Evolutionary conservation across 1,140 invertebrate genomes (phyloP).

Genomic region (Akabosia matsudoensis): DNA sequence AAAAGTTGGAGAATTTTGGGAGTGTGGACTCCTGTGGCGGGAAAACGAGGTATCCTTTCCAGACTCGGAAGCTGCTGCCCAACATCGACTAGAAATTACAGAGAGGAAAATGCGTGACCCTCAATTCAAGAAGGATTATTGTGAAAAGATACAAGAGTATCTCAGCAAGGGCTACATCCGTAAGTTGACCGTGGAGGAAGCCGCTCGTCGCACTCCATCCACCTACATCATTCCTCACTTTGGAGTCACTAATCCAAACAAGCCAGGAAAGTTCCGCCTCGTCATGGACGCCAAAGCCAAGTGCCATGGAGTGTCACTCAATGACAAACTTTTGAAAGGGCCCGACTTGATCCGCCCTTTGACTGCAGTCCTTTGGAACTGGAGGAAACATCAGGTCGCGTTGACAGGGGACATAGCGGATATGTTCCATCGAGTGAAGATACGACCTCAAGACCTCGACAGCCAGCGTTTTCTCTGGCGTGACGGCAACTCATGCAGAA

Average conservation of each 20-base stretch:
- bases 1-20: background rate
- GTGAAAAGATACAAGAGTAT: background rate
- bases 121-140: background rate
- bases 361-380: background rate
- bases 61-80: background rate
- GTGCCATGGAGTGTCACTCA: background rate
- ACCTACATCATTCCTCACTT: background rate
- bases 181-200: background rate
- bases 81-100: background rate
- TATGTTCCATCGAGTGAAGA: constrained; percentile 22
- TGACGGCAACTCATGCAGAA: background rate
- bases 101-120: constrained; percentile 6
- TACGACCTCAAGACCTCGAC: background rate
- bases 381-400: background rate
- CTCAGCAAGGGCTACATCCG: background rate
- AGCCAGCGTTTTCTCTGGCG: background rate
- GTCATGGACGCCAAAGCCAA: constrained; percentile 3
- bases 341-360: background rate
- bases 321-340: background rate
- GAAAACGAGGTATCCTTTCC: background rate
- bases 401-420: background rate
- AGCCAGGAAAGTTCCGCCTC: constrained; percentile 18
- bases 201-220: background rate
- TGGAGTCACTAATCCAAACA: constrained; percentile 16
- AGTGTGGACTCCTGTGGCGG: constrained; percentile 10